Evolutionary conservation across 2,888 invertebrate species (phyloP).

Genomic region (Agriopis aurantiaria): DNA sequence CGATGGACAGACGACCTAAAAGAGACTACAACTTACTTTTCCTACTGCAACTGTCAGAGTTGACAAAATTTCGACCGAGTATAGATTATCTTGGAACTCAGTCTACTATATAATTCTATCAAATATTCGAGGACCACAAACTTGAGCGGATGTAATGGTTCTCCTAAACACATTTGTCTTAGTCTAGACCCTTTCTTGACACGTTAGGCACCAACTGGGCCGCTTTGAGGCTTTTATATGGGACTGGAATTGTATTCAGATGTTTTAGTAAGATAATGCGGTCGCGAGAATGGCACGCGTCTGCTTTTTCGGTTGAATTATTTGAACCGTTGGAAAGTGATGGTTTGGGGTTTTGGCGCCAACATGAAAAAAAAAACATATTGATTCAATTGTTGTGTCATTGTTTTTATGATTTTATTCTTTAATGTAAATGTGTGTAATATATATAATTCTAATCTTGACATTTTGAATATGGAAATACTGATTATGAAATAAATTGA

Average conservation of each 20-base stretch:
- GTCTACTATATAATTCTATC: slow-evolving; percentile 3
- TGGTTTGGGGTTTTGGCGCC: no score
- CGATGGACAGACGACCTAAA: no score
- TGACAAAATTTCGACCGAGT: no score
- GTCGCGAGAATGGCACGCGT: slow-evolving; percentile 9
- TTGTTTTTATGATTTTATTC: no score
- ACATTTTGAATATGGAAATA: no score
- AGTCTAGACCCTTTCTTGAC: slow-evolving; percentile 49
- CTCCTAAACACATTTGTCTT: slow-evolving; percentile 37
- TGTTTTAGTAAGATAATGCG: slow-evolving; percentile 27
- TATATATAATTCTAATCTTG: no score
- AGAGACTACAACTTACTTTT: no score
- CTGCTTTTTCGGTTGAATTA: slow-evolving; percentile 5
- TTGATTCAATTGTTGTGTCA: no score
- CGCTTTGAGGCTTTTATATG: slow-evolving; percentile 40
- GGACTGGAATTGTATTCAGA: slow-evolving; percentile 24
- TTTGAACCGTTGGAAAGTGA: background rate
- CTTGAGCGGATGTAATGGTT: slow-evolving; percentile 22
- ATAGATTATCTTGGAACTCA: background rate
- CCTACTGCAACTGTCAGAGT: no score
- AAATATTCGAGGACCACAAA: slow-evolving; percentile 5
- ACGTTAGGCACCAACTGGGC: slow-evolving; percentile 45
- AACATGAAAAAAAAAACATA: no score
- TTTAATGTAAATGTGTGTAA: no score
- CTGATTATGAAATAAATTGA: no score